These are phyloP conservation scores for Albula goreensis DNA, from an alignment of 2,113 vertebrate species.

Conservation along the genomic window DNA sequence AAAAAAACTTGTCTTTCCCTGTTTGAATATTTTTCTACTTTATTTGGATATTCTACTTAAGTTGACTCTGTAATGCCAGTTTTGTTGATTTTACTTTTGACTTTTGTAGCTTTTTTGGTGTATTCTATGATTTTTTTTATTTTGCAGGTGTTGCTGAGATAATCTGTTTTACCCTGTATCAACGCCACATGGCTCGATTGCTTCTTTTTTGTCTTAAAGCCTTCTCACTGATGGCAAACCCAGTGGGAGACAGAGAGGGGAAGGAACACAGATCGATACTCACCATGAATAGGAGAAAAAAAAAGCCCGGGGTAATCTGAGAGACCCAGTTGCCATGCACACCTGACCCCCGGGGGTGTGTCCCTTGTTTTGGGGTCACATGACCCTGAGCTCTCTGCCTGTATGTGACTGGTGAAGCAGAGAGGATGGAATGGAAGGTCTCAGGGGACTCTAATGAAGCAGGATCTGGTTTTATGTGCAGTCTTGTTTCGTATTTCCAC, in stretches of 20 bases:
- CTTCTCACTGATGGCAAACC: neutral
- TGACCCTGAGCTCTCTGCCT: neutral
- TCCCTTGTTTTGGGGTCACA: neutral
- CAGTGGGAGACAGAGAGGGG: neutral
- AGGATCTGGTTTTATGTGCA: neutral
- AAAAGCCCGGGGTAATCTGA: neutral
- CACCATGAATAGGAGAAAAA: neutral
- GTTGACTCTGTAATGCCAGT: too few relatives aligned
- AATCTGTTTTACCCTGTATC: neutral
- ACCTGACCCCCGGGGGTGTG: neutral
- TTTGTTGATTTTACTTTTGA: too few relatives aligned
- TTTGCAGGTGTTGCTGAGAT: neutral
- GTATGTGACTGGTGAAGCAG: neutral
- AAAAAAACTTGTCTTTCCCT: too few relatives aligned
- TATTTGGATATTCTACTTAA: too few relatives aligned
- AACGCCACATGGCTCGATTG: neutral
- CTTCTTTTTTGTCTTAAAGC: neutral
- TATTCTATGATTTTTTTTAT: neutral
- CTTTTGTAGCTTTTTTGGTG: too few relatives aligned
- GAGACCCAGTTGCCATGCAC: neutral
- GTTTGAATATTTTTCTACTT: too few relatives aligned
- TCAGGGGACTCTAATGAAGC: neutral
- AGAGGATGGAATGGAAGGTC: neutral
- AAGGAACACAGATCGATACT: conserved; percentile 15
- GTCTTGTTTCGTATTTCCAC: conserved; percentile 3